Evolutionary conservation across 1,140 invertebrate species (phyloP).

Genomic region (Leptestheria dahalacensis): DNA sequence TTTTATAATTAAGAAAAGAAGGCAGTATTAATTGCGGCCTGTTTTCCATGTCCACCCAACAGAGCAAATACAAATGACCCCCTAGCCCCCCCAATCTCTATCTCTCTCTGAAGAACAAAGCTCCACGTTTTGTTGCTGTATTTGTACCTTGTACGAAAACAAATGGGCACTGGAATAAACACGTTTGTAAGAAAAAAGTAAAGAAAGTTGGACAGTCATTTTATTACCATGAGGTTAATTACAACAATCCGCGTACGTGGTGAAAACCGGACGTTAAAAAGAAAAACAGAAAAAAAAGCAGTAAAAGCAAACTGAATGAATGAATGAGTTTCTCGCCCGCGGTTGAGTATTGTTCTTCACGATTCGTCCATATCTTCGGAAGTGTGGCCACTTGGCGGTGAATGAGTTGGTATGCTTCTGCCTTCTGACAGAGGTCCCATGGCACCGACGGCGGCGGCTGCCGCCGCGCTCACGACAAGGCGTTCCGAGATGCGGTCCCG

Average conservation of each 20-base stretch:
- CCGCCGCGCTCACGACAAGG: conserved; percentile 1
- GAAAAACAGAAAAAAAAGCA: no score
- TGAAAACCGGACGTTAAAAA: no score
- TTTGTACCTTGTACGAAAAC: not conserved
- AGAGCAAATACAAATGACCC: not conserved
- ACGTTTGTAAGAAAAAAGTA: conserved; percentile 7
- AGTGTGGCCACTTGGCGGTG: not conserved
- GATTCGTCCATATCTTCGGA: not conserved
- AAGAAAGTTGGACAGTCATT: no score
- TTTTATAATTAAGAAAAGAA: not conserved
- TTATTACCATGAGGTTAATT: no score
- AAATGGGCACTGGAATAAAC: conserved; percentile 6
- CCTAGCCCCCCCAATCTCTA: no score
- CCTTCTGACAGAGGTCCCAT: not conserved
- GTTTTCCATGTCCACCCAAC: not conserved
- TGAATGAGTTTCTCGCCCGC: not conserved
- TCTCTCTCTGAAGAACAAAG: not conserved
- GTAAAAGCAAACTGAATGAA: no score
- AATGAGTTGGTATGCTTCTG: not conserved
- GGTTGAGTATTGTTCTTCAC: not conserved
- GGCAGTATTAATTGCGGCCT: not conserved
- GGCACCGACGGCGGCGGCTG: not conserved
- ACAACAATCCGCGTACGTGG: no score
- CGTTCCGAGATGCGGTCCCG: conserved; percentile 12
- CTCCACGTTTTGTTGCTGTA: not conserved